phyloP scores from a whole-genome alignment of 2,888 invertebrate species.

The Cynaeus angustus region DNA sequence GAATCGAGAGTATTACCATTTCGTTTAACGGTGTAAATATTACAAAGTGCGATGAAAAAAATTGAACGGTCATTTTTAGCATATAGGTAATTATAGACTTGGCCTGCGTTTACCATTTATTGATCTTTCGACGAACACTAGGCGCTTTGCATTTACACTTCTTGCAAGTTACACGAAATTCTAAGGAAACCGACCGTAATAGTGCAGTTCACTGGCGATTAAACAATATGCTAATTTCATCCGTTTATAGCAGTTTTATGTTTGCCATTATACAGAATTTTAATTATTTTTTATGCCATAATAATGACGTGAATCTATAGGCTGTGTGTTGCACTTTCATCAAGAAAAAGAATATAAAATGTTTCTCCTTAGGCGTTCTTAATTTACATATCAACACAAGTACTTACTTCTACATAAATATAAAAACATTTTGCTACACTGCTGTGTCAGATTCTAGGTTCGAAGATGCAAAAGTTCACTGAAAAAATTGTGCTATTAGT shows the following conservation, averaged over 20 bases:
- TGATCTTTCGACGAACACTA: conserved; percentile 52
- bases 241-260: conserved; percentile 37
- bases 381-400: no score
- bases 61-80: conserved; percentile 43
- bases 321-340: neutral
- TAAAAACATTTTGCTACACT: no score
- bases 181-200: conserved; percentile 55
- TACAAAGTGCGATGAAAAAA: conserved; percentile 11
- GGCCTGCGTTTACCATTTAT: conserved; percentile 52
- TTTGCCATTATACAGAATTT: neutral
- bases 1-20: neutral
- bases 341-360: no score
- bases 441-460: no score
- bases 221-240: conserved; percentile 36
- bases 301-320: neutral
- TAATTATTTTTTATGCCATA: conserved; percentile 22
- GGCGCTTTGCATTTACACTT: conserved; percentile 50
- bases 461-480: no score
- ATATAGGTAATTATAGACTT: conserved; percentile 43
- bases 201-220: conserved; percentile 29
- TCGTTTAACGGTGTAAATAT: no score
- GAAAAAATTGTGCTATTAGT: no score
- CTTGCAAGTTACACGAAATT: conserved; percentile 56
- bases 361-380: no score
- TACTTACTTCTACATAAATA: no score